phyloP scores from a whole-genome alignment of 2,113 vertebrate genomes.

The Urocitellus parryii region DNA sequence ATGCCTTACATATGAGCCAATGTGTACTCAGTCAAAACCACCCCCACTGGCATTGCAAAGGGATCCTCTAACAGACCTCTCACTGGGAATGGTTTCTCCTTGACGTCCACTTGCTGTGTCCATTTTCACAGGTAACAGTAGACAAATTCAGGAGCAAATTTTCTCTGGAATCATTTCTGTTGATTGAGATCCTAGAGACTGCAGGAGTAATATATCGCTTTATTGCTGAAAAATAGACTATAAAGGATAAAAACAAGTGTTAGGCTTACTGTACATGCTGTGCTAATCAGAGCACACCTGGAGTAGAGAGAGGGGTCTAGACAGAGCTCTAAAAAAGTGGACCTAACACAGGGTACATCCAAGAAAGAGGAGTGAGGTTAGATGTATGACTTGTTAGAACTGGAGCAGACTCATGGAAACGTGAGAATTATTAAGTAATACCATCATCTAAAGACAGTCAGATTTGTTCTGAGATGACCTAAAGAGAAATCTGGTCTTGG shows the following conservation, averaged over 20 bases:
- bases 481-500: background rate
- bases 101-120: background rate
- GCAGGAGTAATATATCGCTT: background rate
- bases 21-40: background rate
- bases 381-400: background rate
- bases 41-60: background rate
- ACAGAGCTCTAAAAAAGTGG: background rate
- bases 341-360: background rate
- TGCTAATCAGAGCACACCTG: slow-evolving; percentile 38
- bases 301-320: background rate
- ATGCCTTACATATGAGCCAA: background rate
- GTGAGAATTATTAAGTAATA: background rate
- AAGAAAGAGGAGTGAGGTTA: background rate
- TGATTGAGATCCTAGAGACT: background rate
- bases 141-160: slow-evolving; percentile 27
- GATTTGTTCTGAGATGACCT: background rate
- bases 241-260: background rate
- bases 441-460: background rate
- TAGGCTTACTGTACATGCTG: background rate
- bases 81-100: background rate
- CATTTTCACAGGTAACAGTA: slow-evolving; percentile 20
- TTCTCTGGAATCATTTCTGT: slow-evolving; percentile 34
- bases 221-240: background rate
- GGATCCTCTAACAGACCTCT: background rate
- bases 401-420: background rate